Percentiles rank a stretch among this genome's conserved stretches.
Evolutionary conservation across 2,888 invertebrate genomes (phyloP).

Genomic region (Strigamia crassipes): DNA sequence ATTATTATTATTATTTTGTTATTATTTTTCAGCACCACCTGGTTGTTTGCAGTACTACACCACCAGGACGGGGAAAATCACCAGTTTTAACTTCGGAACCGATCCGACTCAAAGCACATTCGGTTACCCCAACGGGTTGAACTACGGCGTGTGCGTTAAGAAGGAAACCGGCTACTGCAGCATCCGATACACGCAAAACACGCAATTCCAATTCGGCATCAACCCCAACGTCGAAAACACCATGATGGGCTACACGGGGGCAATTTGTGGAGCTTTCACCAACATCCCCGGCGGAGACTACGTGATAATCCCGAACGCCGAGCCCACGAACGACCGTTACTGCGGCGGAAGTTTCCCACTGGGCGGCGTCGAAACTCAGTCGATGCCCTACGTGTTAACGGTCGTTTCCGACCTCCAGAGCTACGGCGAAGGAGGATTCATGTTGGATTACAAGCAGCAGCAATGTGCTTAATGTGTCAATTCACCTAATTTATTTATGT

Average conservation of each 20-base stretch:
- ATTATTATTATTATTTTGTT: too few relatives aligned
- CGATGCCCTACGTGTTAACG: constrained; percentile 45
- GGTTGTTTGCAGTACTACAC: constrained; percentile 41
- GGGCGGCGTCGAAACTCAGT: constrained; percentile 31
- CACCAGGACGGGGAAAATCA: constrained; percentile 15
- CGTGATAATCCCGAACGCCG: constrained; percentile 46
- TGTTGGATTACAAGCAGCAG: constrained; percentile 43
- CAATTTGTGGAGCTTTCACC: constrained; percentile 17
- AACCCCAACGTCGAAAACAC: not conserved
- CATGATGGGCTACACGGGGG: constrained; percentile 5
- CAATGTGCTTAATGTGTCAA: not conserved
- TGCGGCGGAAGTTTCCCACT: constrained; percentile 43
- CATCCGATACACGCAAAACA: constrained; percentile 60
- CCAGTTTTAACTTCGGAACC: constrained; percentile 39
- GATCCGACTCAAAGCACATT: constrained; percentile 43
- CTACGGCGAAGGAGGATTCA: constrained; percentile 45
- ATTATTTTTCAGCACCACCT: constrained; percentile 35
- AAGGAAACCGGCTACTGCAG: constrained; percentile 69
- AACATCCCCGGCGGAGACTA: constrained; percentile 34
- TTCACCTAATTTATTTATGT: too few relatives aligned
- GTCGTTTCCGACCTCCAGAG: constrained; percentile 12
- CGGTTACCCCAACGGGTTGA: constrained; percentile 68
- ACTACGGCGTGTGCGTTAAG: constrained; percentile 75
- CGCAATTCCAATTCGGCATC: constrained; percentile 44
- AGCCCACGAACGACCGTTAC: constrained; percentile 46